Evolutionary conservation across 2,113 vertebrate genomes (phyloP).

Genomic region (Clarias macrocephalus): DNA sequence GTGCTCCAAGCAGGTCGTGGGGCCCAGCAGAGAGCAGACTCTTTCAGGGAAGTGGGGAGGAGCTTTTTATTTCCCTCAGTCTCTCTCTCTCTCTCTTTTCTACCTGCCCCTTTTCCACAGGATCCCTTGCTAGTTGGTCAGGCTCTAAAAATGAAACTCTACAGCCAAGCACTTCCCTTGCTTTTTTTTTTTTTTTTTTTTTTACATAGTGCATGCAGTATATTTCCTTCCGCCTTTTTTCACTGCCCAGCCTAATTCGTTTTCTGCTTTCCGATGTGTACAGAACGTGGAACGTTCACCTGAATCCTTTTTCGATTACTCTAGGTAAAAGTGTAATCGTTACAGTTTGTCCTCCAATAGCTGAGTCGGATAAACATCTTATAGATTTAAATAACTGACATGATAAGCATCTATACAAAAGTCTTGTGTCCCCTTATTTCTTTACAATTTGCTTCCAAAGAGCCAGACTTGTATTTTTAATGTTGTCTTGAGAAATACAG

Average conservation of each 20-base stretch:
- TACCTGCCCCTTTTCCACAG: constrained; percentile 31
- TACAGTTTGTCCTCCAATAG: constrained; percentile 6
- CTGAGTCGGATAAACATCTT: not conserved
- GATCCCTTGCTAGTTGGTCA: constrained; percentile 25
- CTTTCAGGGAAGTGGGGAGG: constrained; percentile 33
- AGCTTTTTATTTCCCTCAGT: not conserved
- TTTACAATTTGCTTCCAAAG: too few relatives aligned
- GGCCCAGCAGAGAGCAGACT: constrained; percentile 49
- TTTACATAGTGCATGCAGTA: not conserved
- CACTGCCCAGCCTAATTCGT: not conserved
- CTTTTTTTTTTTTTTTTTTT: not conserved
- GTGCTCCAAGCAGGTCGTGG: constrained; percentile 44
- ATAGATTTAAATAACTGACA: not conserved
- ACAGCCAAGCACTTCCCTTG: constrained; percentile 34
- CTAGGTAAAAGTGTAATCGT: constrained; percentile 13
- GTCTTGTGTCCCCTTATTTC: too few relatives aligned
- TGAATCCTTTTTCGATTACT: constrained; percentile 31
- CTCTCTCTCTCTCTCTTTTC: not conserved
- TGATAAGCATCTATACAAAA: not conserved
- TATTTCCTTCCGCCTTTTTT: constrained; percentile 17
- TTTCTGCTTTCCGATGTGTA: constrained; percentile 26
- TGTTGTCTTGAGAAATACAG: too few relatives aligned
- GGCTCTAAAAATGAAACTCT: constrained; percentile 36
- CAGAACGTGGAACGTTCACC: not conserved
- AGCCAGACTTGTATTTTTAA: too few relatives aligned